Percentiles rank a stretch among this genome's conserved stretches.
Evolutionary conservation across 2,888 invertebrate genomes (phyloP).

Genomic region (Amphipyra tragopoginis): DNA sequence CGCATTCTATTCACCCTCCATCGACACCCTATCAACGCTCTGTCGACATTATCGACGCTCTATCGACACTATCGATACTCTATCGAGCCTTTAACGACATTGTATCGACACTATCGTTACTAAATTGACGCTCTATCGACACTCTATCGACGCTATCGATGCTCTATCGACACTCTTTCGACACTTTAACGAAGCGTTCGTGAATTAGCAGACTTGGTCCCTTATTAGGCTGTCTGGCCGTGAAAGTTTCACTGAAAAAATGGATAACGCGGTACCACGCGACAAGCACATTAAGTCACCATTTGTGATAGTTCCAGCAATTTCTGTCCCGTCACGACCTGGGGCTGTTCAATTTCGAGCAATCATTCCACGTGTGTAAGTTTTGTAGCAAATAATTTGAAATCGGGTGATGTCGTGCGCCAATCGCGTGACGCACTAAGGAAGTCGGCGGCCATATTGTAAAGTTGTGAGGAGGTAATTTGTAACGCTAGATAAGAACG

Average conservation of each 20-base stretch:
- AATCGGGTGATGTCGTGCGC: conserved; percentile 34
- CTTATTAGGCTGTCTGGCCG: no score
- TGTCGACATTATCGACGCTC: no score
- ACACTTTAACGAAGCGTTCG: no score
- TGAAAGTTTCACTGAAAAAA: not conserved
- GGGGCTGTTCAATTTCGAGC: conserved; percentile 8
- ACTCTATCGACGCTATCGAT: no score
- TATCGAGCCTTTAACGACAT: no score
- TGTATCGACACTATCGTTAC: no score
- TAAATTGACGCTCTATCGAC: no score
- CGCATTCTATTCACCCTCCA: no score
- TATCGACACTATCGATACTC: no score
- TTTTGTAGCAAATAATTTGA: conserved; percentile 37
- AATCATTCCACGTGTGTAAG: conserved; percentile 24
- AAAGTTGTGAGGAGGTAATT: conserved; percentile 27
- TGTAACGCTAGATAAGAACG: not conserved
- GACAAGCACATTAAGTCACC: not conserved
- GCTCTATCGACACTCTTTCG: no score
- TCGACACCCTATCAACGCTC: no score
- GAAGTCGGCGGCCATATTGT: conserved; percentile 12
- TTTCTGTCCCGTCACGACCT: conserved; percentile 23
- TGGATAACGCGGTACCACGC: not conserved
- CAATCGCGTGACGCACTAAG: conserved; percentile 41
- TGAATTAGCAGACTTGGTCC: no score
- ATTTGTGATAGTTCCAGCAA: conserved; percentile 8